A percentile compares a stretch with the other conserved stretches of the same genome.
phyloP scores from a whole-genome alignment of 30 jellyfish, hydroid and myxozoan genomes.

The Turritopsis dohrnii region DNA sequence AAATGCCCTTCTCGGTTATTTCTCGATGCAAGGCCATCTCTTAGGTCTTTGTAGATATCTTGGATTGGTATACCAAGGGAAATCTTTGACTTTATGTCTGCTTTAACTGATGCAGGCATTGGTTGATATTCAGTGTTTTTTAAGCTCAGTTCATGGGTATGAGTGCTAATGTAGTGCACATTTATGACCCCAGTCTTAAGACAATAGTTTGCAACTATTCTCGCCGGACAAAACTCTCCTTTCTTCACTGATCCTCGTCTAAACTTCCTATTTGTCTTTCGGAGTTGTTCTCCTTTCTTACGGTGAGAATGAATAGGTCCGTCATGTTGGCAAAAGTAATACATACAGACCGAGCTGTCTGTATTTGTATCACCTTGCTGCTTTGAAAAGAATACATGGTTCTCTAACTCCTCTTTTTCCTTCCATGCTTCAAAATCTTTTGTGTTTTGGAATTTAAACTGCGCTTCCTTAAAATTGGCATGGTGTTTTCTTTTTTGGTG shows the following conservation, averaged over 20 bases:
- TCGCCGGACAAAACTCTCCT: neutral
- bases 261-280: neutral
- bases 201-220: neutral
- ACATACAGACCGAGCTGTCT: neutral
- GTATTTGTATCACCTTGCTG: neutral
- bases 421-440: neutral
- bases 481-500: neutral
- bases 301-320: neutral
- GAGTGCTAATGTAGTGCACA: neutral
- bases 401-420: neutral
- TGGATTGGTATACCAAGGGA: neutral
- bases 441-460: neutral
- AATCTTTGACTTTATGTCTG: neutral
- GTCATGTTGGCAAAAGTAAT: neutral
- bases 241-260: neutral
- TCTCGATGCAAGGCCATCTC: neutral
- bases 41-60: neutral
- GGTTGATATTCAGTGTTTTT: neutral
- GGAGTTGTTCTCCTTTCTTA: neutral
- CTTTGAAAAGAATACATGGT: neutral
- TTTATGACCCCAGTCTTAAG: neutral
- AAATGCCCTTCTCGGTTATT: too few species aligned
- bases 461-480: neutral
- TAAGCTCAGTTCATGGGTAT: neutral
- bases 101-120: neutral